Conservation (phyloP, 2,797 vertebrate genomes). For the Chromobotia macracanthus region DNA sequence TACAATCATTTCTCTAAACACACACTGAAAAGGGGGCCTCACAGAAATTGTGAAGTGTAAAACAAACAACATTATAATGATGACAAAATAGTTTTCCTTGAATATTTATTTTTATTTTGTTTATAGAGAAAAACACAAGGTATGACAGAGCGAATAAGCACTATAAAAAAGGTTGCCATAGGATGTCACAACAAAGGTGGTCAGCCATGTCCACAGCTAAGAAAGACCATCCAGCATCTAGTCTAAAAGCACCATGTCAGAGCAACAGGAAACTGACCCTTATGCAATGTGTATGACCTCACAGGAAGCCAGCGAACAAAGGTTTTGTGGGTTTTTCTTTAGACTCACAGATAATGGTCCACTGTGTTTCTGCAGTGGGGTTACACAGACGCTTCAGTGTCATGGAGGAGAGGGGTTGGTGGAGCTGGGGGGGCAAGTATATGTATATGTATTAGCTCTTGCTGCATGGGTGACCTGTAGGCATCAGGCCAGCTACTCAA, state of each 20-base stretch:
- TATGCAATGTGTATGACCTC: slow-evolving; percentile 72
- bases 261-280: slow-evolving; percentile 50
- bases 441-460: slow-evolving; percentile 5
- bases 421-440: slow-evolving; percentile 4
- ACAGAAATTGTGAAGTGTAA: background rate
- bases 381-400: slow-evolving; percentile 48
- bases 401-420: slow-evolving; percentile 9
- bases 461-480: slow-evolving; percentile 22
- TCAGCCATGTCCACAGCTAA: slow-evolving; percentile 23
- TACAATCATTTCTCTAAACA: background rate
- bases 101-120: background rate
- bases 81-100: too few relatives aligned
- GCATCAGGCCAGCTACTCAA: slow-evolving; percentile 24
- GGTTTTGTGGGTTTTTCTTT: slow-evolving; percentile 37
- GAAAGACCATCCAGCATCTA: slow-evolving; percentile 35
- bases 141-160: background rate
- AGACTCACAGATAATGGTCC: slow-evolving; percentile 47
- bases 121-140: background rate
- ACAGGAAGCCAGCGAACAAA: slow-evolving; percentile 66
- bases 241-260: slow-evolving; percentile 18
- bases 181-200: background rate
- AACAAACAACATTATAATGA: background rate
- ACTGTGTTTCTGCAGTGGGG: slow-evolving; percentile 22
- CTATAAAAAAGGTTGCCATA: background rate
- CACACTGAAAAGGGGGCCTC: background rate